Percentiles rank a stretch among this genome's conserved stretches.
These are phyloP conservation scores for Eubasilissa regina DNA, from an alignment of 1,140 invertebrate species.

Conservation along the genomic window DNA sequence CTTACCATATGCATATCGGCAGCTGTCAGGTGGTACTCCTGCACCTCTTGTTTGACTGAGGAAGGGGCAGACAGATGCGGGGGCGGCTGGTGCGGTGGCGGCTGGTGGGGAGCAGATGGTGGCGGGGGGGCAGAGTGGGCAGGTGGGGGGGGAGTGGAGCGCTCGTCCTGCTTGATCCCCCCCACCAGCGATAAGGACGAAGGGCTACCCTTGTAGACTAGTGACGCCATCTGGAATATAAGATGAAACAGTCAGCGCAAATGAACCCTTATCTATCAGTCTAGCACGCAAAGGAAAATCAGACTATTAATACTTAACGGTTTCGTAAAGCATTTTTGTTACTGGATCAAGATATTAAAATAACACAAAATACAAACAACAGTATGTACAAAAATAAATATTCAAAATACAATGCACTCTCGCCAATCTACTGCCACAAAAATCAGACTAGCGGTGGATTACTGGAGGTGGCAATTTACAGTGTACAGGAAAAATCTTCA, in stretches of 20 bases:
- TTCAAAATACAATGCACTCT: too few relatives aligned
- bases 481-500: too few relatives aligned
- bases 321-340: too few relatives aligned
- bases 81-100: conserved; percentile 45
- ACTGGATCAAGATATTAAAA: too few relatives aligned
- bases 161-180: conserved; percentile 46
- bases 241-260: neutral
- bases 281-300: too few relatives aligned
- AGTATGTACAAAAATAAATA: too few relatives aligned
- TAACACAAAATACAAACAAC: too few relatives aligned
- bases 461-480: too few relatives aligned
- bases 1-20: conserved; percentile 58
- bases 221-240: conserved; percentile 51
- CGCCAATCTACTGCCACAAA: too few relatives aligned
- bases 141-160: conserved; percentile 53
- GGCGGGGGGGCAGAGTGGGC: conserved; percentile 41
- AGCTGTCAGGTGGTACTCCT: conserved; percentile 50
- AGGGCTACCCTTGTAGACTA: conserved; percentile 56
- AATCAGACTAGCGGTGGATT: too few relatives aligned
- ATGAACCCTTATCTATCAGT: neutral
- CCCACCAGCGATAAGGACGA: conserved; percentile 40
- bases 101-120: conserved; percentile 21
- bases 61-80: conserved; percentile 30
- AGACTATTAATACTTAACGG: too few relatives aligned
- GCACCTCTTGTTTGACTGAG: conserved; percentile 50